Evolutionary conservation across 2,797 vertebrate genomes (phyloP).

Genomic region (Gadopsis marmoratus): DNA sequence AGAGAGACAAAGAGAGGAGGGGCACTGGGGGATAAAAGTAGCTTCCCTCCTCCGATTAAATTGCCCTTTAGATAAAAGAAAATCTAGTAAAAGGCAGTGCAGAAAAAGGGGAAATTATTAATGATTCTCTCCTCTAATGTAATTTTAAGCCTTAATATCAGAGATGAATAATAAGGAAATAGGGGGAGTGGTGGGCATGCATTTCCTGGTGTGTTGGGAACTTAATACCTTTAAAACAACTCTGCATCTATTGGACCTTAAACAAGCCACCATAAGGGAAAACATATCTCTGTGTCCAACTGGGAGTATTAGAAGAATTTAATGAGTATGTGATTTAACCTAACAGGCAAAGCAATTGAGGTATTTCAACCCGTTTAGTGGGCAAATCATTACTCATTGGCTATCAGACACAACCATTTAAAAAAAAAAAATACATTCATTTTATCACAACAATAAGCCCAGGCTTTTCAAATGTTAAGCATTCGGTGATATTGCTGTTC

Average conservation of each 20-base stretch:
- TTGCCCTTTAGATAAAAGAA: conserved; percentile 78
- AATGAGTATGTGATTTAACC: neutral
- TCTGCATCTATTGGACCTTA: conserved; percentile 40
- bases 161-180: conserved; percentile 61
- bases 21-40: conserved; percentile 61
- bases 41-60: conserved; percentile 68
- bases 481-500: no score
- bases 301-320: neutral
- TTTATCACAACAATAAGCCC: no score
- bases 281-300: neutral
- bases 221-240: conserved; percentile 54
- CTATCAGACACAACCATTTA: neutral
- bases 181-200: conserved; percentile 10
- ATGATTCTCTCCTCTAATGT: conserved; percentile 63
- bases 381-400: conserved; percentile 12
- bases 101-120: conserved; percentile 53
- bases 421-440: neutral
- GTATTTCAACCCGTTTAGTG: neutral
- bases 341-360: neutral
- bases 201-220: conserved; percentile 43
- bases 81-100: conserved; percentile 62
- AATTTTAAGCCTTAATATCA: conserved; percentile 64
- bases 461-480: no score
- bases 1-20: conserved; percentile 41
- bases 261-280: conserved; percentile 30